Percentiles rank a stretch among this genome's conserved stretches.
phyloP scores from a whole-genome alignment of 2,797 vertebrate species.

The Coracias cyanogaster region DNA sequence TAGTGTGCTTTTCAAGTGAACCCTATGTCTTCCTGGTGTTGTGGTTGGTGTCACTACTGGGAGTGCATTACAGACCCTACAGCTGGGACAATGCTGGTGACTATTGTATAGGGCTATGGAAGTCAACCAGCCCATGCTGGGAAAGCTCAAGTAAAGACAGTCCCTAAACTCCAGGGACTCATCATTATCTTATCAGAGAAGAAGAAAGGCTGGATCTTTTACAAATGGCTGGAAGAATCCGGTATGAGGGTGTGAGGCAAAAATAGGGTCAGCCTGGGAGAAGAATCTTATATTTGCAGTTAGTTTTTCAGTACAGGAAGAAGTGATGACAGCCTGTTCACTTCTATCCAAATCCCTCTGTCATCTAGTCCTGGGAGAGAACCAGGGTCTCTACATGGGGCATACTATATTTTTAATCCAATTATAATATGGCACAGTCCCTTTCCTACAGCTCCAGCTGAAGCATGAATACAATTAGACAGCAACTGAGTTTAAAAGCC shows the following conservation, averaged over 20 bases:
- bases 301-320: conserved; percentile 6
- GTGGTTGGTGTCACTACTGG: not conserved
- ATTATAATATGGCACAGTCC: conserved; percentile 3
- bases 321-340: conserved; percentile 43
- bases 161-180: not conserved
- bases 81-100: not conserved
- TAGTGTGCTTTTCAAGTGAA: not conserved
- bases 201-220: not conserved
- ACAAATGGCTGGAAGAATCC: not conserved
- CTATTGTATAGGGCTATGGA: rapidly evolving
- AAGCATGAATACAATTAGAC: conserved; percentile 35
- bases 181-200: not conserved
- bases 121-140: rapidly evolving
- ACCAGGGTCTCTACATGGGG: conserved; percentile 19
- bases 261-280: not conserved
- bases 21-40: not conserved
- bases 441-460: not conserved
- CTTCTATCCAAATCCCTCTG: conserved; percentile 29
- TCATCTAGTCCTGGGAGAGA: conserved; percentile 41
- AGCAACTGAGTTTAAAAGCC: conserved; percentile 16
- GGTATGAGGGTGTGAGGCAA: not conserved
- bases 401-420: conserved; percentile 50
- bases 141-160: not conserved
- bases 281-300: not conserved
- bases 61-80: not conserved